These are phyloP conservation scores for Rhea americana DNA, from an alignment of 2,113 vertebrate genomes.

Conservation along the genomic window DNA sequence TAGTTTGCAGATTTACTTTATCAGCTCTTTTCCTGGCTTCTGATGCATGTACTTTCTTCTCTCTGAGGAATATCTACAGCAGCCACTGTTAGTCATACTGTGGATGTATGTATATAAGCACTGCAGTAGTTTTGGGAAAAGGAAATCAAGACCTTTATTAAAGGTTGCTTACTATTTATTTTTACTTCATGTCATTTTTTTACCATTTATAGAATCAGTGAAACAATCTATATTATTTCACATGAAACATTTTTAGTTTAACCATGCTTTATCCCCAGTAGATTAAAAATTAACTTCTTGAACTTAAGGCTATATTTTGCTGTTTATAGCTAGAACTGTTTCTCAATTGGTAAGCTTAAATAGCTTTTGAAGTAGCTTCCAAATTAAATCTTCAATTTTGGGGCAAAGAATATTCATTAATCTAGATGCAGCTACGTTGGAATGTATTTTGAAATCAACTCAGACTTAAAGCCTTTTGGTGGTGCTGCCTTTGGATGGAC, in stretches of 20 bases:
- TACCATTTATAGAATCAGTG: background rate
- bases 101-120: background rate
- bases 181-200: background rate
- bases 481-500: background rate
- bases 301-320: background rate
- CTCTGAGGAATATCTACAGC: slow-evolving; percentile 22
- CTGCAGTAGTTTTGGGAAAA: background rate
- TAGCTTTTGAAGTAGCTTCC: background rate
- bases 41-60: background rate
- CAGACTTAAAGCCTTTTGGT: background rate
- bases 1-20: background rate
- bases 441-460: background rate
- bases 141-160: background rate
- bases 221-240: background rate
- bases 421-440: background rate
- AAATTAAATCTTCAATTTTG: background rate
- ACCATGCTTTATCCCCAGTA: background rate
- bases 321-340: background rate
- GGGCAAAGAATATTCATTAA: background rate
- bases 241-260: background rate
- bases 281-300: background rate
- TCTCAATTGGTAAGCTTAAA: background rate
- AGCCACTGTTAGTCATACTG: background rate
- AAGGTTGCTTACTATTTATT: background rate
- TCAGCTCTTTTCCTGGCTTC: background rate